phyloP scores from a whole-genome alignment of 1,140 invertebrate genomes.

The Gryon sp. region DNA sequence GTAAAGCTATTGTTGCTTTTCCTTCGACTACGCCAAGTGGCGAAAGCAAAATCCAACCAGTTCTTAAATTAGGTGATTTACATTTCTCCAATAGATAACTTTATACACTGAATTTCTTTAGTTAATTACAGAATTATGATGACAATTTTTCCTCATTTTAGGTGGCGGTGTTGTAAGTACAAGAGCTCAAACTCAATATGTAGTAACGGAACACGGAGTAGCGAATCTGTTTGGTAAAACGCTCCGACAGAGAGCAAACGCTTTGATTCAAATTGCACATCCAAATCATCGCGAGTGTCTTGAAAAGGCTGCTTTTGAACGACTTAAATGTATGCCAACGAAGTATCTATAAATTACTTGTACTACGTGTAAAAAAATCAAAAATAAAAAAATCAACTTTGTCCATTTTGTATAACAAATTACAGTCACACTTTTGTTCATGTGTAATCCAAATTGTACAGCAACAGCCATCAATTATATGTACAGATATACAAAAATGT shows the following conservation, averaged over 20 bases:
- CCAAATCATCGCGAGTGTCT: slow-evolving; percentile 91
- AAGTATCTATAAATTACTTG: slow-evolving; percentile 66
- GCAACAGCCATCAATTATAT: no score
- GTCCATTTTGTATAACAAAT: neutral
- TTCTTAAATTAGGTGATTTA: slow-evolving; percentile 84
- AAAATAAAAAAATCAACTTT: no score
- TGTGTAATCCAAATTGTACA: no score
- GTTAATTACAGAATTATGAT: neutral
- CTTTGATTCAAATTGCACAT: slow-evolving; percentile 93
- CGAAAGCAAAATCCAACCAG: slow-evolving; percentile 92
- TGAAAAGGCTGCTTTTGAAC: slow-evolving; percentile 93
- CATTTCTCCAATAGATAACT: no score
- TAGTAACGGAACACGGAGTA: slow-evolving; percentile 96
- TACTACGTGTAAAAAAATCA: no score
- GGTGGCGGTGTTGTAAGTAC: slow-evolving; percentile 95
- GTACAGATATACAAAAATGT: slow-evolving; percentile 41
- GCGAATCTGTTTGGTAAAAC: slow-evolving; percentile 94
- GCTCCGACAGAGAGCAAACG: slow-evolving; percentile 92
- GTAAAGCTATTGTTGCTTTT: slow-evolving; percentile 95
- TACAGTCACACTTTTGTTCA: neutral
- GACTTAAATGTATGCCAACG: slow-evolving; percentile 91
- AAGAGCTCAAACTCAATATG: slow-evolving; percentile 93
- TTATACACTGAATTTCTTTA: no score
- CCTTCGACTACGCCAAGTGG: slow-evolving; percentile 90
- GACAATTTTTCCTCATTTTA: slow-evolving; percentile 70